Percentiles rank a stretch among this genome's conserved stretches.
Conservation (phyloP, 2,113 vertebrate genomes). For the Anthoscopus minutus region DNA sequence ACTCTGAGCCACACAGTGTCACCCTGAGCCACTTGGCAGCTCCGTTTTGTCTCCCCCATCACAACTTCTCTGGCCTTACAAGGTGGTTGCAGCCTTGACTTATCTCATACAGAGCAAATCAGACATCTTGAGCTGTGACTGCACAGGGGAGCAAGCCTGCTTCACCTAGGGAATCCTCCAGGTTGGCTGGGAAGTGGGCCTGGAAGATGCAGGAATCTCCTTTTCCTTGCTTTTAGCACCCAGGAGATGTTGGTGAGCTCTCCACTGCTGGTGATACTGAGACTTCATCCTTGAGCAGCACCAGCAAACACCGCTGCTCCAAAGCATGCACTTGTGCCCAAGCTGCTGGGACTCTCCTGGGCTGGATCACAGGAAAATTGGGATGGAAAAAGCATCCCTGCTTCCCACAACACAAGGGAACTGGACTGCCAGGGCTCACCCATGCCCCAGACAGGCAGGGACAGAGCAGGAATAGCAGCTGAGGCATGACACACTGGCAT, state of each 20-base stretch:
- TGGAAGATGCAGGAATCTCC: neutral
- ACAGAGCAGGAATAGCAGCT: neutral
- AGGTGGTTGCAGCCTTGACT: neutral
- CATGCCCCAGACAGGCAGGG: rapidly evolving
- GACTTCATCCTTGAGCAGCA: neutral
- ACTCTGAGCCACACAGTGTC: neutral
- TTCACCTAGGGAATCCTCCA: neutral
- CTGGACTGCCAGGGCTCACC: neutral
- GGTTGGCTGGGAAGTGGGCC: neutral
- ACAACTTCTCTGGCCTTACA: rapidly evolving
- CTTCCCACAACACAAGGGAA: neutral
- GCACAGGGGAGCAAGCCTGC: rapidly evolving
- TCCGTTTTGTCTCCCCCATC: neutral
- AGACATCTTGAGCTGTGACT: neutral
- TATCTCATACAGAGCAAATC: rapidly evolving
- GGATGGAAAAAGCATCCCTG: neutral
- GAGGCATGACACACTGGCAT: rapidly evolving
- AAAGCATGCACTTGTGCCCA: neutral
- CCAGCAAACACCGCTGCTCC: rapidly evolving
- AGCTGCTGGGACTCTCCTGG: neutral
- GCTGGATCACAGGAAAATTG: neutral
- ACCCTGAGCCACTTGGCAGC: neutral
- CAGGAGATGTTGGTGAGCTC: neutral
- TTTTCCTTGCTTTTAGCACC: neutral
- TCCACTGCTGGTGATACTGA: rapidly evolving